Evolutionary conservation across 2,888 invertebrate genomes (phyloP).

Genomic region (Selenia dentaria): DNA sequence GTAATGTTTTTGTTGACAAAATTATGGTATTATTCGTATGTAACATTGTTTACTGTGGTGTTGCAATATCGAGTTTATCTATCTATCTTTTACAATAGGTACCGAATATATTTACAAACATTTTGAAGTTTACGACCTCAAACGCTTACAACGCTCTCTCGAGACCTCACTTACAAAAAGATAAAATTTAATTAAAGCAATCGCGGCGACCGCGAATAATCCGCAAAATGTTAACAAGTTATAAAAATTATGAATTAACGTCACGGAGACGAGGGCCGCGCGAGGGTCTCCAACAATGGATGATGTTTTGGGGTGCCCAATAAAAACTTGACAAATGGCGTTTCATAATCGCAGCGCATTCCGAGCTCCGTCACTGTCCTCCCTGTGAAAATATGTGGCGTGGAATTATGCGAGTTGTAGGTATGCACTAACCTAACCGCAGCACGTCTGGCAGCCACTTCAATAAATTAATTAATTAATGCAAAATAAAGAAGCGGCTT

Average conservation of each 20-base stretch:
- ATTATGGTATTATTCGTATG: too few relatives aligned
- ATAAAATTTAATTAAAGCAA: constrained; percentile 60
- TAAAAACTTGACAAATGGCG: constrained; percentile 85
- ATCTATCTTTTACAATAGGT: too few relatives aligned
- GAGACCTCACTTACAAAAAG: constrained; percentile 10
- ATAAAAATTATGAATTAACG: constrained; percentile 82
- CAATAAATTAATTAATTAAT: too few relatives aligned
- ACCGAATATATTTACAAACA: too few relatives aligned
- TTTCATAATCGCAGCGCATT: constrained; percentile 82
- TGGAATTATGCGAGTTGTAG: constrained; percentile 18
- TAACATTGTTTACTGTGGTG: too few relatives aligned
- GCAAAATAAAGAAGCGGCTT: too few relatives aligned
- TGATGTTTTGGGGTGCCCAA: constrained; percentile 74
- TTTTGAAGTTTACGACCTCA: not conserved
- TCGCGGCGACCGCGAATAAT: constrained; percentile 41
- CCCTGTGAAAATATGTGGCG: constrained; percentile 61
- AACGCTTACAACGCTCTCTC: not conserved
- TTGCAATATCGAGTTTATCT: too few relatives aligned
- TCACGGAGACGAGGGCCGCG: constrained; percentile 70
- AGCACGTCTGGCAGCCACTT: constrained; percentile 22
- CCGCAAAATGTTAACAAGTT: constrained; percentile 74
- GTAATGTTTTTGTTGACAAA: too few relatives aligned
- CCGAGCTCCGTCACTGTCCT: constrained; percentile 72
- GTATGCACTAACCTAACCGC: constrained; percentile 2
- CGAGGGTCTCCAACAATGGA: constrained; percentile 61